A percentile compares a stretch with the other conserved stretches of the same genome.
These are phyloP conservation scores for Steatocranus sp. DNA, from an alignment of 2,797 vertebrate genomes.

Conservation along the genomic window DNA sequence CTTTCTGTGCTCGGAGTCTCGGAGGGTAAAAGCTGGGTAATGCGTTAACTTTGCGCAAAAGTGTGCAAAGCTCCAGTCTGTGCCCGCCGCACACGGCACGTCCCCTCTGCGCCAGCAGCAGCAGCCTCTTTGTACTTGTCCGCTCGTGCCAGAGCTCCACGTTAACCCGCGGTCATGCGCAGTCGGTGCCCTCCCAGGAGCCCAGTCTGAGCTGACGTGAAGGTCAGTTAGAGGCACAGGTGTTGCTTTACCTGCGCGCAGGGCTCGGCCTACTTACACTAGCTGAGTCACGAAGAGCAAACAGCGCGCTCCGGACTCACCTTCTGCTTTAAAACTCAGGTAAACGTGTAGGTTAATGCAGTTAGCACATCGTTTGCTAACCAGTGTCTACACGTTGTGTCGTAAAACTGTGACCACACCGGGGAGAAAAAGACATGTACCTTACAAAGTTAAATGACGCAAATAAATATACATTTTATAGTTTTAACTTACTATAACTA, in stretches of 20 bases:
- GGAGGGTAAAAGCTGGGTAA: background rate
- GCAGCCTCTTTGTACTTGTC: constrained; percentile 59
- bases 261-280: background rate
- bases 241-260: constrained; percentile 25
- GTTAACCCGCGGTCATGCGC: constrained; percentile 56
- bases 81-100: background rate
- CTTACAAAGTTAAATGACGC: background rate
- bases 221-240: constrained; percentile 30
- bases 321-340: background rate
- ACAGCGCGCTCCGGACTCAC: background rate
- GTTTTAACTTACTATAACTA: background rate
- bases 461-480: accelerated
- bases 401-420: background rate
- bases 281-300: background rate
- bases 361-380: accelerated
- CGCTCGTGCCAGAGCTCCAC: background rate
- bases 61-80: background rate
- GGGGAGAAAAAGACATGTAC: accelerated
- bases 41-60: background rate
- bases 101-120: background rate
- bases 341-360: accelerated
- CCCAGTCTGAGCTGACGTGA: background rate
- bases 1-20: background rate
- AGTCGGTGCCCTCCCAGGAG: background rate
- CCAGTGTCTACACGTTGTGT: accelerated